Evolutionary conservation across 2,888 invertebrate genomes (phyloP).

Genomic region (Thymelicus lineola): DNA sequence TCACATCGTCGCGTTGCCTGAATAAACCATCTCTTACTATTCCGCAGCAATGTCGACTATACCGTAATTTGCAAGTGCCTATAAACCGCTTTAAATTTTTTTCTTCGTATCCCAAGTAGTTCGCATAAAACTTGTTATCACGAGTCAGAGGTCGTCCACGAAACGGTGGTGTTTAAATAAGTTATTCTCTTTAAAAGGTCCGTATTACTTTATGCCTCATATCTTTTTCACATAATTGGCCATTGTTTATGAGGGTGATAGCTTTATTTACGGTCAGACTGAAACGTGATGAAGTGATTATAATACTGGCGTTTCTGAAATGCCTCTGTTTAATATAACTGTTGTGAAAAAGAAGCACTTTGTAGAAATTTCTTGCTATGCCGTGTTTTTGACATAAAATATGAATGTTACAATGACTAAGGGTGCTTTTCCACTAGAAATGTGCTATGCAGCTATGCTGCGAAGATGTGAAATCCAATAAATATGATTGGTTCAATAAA

Average conservation of each 20-base stretch:
- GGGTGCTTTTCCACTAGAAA: too few species aligned
- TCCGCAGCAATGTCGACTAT: too few species aligned
- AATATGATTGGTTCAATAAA: too few species aligned
- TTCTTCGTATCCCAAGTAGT: slow-evolving; percentile 21
- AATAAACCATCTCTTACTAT: too few species aligned
- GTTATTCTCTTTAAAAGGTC: slow-evolving; percentile 27
- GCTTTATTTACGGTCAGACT: slow-evolving; percentile 26
- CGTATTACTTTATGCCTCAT: slow-evolving; percentile 21
- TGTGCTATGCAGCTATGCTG: too few species aligned
- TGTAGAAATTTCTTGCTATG: too few species aligned
- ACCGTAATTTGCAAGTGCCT: too few species aligned
- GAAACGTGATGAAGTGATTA: slow-evolving; percentile 17
- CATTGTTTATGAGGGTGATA: slow-evolving; percentile 28
- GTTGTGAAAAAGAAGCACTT: too few species aligned
- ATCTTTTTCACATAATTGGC: slow-evolving; percentile 27
- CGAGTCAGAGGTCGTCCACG: slow-evolving; percentile 27
- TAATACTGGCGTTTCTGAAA: not conserved
- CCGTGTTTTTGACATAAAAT: too few species aligned
- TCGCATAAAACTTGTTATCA: slow-evolving; percentile 21
- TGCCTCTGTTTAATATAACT: not conserved
- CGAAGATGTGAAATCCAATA: too few species aligned
- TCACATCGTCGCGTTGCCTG: too few species aligned
- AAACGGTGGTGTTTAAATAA: slow-evolving; percentile 29
- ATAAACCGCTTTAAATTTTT: slow-evolving; percentile 3
- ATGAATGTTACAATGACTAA: too few species aligned